Evolutionary conservation across 2,113 vertebrate genomes (phyloP).

Genomic region (Semicossyphus pulcher): DNA sequence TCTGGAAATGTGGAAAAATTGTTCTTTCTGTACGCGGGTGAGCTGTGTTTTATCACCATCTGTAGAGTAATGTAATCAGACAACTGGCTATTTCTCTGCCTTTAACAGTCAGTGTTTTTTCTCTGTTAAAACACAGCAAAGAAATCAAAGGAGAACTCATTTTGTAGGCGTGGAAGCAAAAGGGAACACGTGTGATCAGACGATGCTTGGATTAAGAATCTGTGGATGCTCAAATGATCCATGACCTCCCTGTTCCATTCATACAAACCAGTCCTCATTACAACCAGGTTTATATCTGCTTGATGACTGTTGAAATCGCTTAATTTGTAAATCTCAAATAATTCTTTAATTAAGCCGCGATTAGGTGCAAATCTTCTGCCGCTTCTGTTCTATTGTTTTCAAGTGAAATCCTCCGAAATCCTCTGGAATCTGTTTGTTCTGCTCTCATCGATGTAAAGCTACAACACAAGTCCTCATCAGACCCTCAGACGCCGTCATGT

Average conservation of each 20-base stretch:
- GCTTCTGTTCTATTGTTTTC: not conserved
- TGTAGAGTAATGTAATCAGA: conserved; percentile 27
- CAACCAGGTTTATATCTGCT: not conserved
- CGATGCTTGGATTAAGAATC: not conserved
- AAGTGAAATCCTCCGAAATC: conserved; percentile 26
- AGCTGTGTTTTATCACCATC: conserved; percentile 30
- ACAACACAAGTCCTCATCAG: conserved; percentile 6
- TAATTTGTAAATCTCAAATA: not conserved
- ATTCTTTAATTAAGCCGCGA: conserved; percentile 15
- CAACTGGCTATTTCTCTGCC: conserved; percentile 10
- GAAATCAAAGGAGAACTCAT: no score
- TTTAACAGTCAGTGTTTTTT: conserved; percentile 30
- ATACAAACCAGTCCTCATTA: not conserved
- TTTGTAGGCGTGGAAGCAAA: no score
- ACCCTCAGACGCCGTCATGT: not conserved
- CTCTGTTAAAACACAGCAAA: conserved; percentile 4
- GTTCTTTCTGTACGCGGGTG: not conserved
- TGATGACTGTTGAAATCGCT: not conserved
- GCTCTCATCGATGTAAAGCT: not conserved
- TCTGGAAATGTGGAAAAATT: conserved; percentile 2
- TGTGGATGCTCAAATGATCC: not conserved
- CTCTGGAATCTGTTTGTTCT: conserved; percentile 24
- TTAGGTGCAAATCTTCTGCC: conserved; percentile 19
- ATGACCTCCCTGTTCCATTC: not conserved
- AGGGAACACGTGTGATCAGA: conserved; percentile 14